phyloP scores from a whole-genome alignment of 1,140 invertebrate species.

The Drosophila carrolli region DNA sequence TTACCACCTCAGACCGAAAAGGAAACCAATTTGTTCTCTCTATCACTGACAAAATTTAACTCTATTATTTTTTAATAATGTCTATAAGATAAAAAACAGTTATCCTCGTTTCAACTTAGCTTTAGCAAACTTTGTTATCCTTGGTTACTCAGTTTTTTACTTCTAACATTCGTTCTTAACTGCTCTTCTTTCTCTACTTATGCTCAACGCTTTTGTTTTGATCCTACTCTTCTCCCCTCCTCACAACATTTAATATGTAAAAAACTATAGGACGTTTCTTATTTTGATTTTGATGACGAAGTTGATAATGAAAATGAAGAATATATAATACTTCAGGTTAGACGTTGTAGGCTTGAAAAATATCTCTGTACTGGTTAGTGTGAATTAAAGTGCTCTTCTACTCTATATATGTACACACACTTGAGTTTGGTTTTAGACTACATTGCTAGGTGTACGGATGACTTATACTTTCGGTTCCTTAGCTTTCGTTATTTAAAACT shows the following conservation, averaged over 20 bases:
- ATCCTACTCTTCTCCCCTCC: constrained; percentile 31
- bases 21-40: constrained; percentile 17
- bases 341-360: constrained; percentile 60
- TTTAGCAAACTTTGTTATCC: constrained; percentile 25
- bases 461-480: not conserved
- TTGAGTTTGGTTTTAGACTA: not conserved
- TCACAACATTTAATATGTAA: constrained; percentile 16
- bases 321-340: constrained; percentile 84
- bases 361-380: constrained; percentile 56
- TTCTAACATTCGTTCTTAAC: constrained; percentile 40
- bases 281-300: constrained; percentile 84
- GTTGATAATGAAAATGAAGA: constrained; percentile 80
- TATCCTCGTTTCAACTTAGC: constrained; percentile 37
- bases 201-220: constrained; percentile 42
- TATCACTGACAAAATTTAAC: constrained; percentile 18
- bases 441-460: constrained; percentile 9
- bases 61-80: constrained; percentile 26
- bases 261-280: constrained; percentile 71
- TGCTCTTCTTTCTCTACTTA: constrained; percentile 32
- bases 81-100: constrained; percentile 29
- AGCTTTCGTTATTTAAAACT: not conserved
- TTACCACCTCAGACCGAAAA: constrained; percentile 22
- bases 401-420: constrained; percentile 2
- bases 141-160: constrained; percentile 32
- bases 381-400: constrained; percentile 32